These are phyloP conservation scores for Syndactyla subalaris DNA, from an alignment of 2,797 vertebrate species.

Conservation along the genomic window DNA sequence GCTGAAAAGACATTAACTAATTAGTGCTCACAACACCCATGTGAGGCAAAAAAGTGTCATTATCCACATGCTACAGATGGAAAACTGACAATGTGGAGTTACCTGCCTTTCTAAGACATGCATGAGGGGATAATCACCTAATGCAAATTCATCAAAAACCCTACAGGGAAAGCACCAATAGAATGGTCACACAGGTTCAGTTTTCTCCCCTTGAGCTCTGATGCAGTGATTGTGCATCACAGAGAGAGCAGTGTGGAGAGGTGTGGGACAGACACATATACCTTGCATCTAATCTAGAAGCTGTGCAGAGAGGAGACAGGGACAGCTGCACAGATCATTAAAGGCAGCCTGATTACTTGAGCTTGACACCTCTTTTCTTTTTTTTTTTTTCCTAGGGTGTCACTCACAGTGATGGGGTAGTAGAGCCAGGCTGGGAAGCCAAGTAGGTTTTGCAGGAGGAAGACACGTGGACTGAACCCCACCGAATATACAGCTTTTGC, in stretches of 20 bases:
- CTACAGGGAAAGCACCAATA: background rate
- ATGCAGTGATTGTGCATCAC: background rate
- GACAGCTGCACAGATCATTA: conserved; percentile 15
- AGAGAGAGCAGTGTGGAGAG: background rate
- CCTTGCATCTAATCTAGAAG: background rate
- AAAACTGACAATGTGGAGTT: conserved; percentile 50
- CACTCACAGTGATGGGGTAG: background rate
- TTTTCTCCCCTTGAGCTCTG: background rate
- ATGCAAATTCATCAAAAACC: conserved; percentile 28
- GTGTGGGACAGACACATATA: background rate
- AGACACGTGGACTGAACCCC: background rate
- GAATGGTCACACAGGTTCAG: conserved; percentile 17
- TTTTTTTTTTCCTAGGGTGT: background rate
- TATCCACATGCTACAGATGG: conserved; percentile 66
- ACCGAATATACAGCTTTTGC: background rate
- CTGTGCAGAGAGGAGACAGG: background rate
- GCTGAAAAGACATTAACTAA: conserved; percentile 71
- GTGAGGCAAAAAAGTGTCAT: conserved; percentile 65
- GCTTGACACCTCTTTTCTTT: conserved; percentile 6
- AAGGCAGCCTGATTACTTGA: conserved; percentile 4
- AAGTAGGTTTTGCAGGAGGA: conserved; percentile 3
- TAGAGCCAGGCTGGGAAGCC: background rate
- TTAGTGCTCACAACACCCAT: conserved; percentile 69
- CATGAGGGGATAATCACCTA: conserved; percentile 46
- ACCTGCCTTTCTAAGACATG: conserved; percentile 57